Conservation (phyloP, 2,888 invertebrate species). For the Neocrepidodera transversa region DNA sequence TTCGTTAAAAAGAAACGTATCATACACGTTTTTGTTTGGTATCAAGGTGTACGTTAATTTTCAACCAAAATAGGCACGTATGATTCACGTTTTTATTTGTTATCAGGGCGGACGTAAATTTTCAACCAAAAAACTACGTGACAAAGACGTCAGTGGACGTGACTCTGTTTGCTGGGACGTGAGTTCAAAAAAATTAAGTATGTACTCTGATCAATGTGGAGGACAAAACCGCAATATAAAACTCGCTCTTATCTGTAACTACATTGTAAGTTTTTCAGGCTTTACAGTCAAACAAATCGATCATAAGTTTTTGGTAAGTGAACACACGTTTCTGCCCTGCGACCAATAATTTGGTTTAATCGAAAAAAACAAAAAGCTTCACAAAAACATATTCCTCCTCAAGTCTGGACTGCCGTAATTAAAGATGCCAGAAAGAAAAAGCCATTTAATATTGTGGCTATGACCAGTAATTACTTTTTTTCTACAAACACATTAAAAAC, state of each 20-base stretch:
- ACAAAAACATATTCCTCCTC: not conserved
- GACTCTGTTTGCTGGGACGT: too few species aligned
- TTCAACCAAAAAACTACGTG: too few species aligned
- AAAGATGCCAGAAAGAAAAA: not conserved
- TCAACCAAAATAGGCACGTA: too few species aligned
- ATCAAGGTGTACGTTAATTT: too few species aligned
- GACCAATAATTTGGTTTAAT: not conserved
- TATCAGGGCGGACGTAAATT: too few species aligned
- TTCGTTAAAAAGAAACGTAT: too few species aligned
- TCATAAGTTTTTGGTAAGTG: conserved; percentile 7
- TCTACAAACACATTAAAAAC: not conserved
- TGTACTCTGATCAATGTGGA: conserved; percentile 26
- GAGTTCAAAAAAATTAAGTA: conserved; percentile 25
- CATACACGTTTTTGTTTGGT: too few species aligned
- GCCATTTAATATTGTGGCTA: not conserved
- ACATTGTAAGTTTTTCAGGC: conserved; percentile 31
- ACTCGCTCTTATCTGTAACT: conserved; percentile 34
- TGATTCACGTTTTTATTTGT: too few species aligned
- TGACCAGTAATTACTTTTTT: not conserved
- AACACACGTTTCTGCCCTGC: not conserved
- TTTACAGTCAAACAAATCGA: conserved; percentile 5
- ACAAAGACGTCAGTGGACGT: too few species aligned
- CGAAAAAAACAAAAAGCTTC: not conserved
- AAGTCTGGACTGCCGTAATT: not conserved
- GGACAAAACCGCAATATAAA: conserved; percentile 41